Conservation (phyloP, 2,888 invertebrate genomes). For the Polymixis flavicincta region DNA sequence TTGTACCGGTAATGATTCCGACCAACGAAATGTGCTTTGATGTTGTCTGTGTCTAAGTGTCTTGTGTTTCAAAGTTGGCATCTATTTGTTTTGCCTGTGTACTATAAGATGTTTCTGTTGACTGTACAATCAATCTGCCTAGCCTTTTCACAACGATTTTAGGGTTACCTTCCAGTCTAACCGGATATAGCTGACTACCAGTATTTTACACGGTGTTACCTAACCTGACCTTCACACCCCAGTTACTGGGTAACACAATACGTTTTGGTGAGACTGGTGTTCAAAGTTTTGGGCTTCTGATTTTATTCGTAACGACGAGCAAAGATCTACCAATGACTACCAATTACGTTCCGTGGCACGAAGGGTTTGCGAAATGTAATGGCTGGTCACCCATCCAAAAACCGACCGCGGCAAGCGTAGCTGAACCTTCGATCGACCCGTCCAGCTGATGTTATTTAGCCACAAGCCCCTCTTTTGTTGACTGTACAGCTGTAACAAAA, state of each 20-base stretch:
- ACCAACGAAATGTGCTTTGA: too few relatives aligned
- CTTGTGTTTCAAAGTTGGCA: neutral
- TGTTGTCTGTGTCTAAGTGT: too few relatives aligned
- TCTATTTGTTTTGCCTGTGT: neutral
- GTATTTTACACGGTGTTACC: too few relatives aligned
- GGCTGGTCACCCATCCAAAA: neutral
- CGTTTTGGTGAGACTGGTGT: neutral
- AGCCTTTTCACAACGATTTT: neutral
- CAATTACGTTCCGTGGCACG: neutral
- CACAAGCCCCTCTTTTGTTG: neutral
- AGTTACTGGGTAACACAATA: too few relatives aligned
- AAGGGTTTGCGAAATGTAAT: neutral
- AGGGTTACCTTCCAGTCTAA: neutral
- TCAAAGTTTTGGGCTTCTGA: neutral
- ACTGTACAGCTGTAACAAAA: conserved; percentile 22
- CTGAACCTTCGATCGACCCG: neutral
- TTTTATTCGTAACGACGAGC: too few relatives aligned
- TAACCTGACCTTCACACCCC: too few relatives aligned
- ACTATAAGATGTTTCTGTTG: neutral
- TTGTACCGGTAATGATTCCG: too few relatives aligned
- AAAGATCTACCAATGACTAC: neutral
- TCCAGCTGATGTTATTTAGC: neutral
- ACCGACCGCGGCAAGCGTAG: neutral
- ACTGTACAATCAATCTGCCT: neutral
- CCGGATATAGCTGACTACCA: neutral